Evolutionary conservation across 2,113 vertebrate genomes (phyloP), one percentile per base, ranked within the genome.

Genomic region (Gymnocephalus cernua): DNA sequence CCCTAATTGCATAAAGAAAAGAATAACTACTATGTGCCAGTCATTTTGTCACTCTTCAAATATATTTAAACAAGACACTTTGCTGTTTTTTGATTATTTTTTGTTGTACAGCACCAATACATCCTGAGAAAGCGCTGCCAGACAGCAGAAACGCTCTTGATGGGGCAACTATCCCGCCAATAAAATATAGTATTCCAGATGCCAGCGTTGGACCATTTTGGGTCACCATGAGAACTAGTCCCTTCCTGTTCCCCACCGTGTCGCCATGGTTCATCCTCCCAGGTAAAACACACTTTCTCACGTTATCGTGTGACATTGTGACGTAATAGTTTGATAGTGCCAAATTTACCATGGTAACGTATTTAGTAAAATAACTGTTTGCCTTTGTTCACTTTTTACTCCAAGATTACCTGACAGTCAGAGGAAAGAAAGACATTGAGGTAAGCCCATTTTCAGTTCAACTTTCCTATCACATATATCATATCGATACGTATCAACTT

Each of bases 231-330:
- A 79, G 6, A 18, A n/a, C 23, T 0, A 1, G 0, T 1, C 91
- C 92, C 11, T 92, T 77, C 23, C 2, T 91, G 16, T 92, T 88
- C 51, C 67, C 86, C 0, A 92, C 91, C 0, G 3, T 2, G 1
- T 56, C n/a, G 56, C 83, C 83, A 1, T 92, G 90, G 86, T 93
- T 91, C 67, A 54, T 41, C 15, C 87, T 89, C 32, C 91, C 92
- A 53, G 63, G 92, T 93, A n/a, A 71, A 72, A 58, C 16, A 56
- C 25, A 5, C 2, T 15, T 25, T 68, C 48, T 57, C 0, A 9
- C 19, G 27, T 56, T 25, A 2, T 14, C 5, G 18, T 41, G 38
- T 41, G 38, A 41, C 38, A 41, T 41, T 41, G 38, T 38, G 35
- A 38, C 35, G 35, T 57, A 35, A 61, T 35, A 6, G 14, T 59